These are phyloP conservation scores for Zaprionus taronus DNA, from an alignment of 1,140 invertebrate species.

Conservation along the genomic window DNA sequence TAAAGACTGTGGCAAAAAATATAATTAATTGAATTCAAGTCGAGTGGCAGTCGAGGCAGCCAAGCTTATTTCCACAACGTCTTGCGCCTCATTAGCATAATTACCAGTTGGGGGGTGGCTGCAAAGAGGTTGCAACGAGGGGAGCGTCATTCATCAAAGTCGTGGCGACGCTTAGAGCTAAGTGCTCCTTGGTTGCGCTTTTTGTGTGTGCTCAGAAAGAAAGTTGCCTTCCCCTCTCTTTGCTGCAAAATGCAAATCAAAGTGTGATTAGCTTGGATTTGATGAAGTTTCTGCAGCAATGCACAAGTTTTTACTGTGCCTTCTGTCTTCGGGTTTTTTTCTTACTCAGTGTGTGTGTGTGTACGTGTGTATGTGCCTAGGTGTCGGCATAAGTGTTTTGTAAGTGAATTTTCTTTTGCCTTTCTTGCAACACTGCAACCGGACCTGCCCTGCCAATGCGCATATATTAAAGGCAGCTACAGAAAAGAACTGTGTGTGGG, in stretches of 20 bases:
- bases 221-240: constrained; percentile 48
- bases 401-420: constrained; percentile 71
- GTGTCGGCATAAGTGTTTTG: constrained; percentile 74
- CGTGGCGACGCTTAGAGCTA: constrained; percentile 69
- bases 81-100: constrained; percentile 76
- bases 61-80: constrained; percentile 67
- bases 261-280: constrained; percentile 82
- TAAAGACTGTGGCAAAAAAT: constrained; percentile 63
- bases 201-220: constrained; percentile 38
- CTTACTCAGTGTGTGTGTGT: constrained; percentile 20
- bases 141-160: constrained; percentile 75
- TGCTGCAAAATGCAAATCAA: constrained; percentile 79
- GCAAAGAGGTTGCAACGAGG: neutral
- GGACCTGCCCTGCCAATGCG: constrained; percentile 53
- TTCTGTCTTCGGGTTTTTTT: constrained; percentile 1
- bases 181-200: constrained; percentile 72
- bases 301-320: constrained; percentile 64
- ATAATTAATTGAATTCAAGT: constrained; percentile 78
- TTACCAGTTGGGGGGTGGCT: constrained; percentile 56
- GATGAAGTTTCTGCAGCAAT: constrained; percentile 78
- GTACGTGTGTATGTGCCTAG: constrained; percentile 40
- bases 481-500: too few relatives aligned
- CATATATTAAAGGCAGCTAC: constrained; percentile 54
- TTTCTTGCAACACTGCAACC: neutral
- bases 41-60: constrained; percentile 45